A percentile compares a stretch with the other conserved stretches of the same genome.
Conservation (phyloP, 2,797 vertebrate genomes). For the Propithecus deckenii region DNA sequence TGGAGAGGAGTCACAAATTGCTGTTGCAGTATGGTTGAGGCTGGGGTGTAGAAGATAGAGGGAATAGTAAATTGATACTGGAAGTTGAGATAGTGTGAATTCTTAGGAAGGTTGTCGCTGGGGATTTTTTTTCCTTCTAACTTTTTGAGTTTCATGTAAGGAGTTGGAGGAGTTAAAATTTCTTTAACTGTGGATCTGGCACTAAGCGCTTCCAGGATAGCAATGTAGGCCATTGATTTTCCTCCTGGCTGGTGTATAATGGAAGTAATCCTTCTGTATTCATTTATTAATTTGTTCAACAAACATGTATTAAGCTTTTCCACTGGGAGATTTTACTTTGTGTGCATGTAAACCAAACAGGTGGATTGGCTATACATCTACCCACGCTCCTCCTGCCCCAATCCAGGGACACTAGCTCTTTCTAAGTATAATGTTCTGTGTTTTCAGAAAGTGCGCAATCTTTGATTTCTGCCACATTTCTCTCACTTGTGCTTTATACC, state of each 20-base stretch:
- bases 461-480: not conserved
- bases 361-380: not conserved
- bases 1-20: not conserved
- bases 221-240: not conserved
- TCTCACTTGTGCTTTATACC: not conserved
- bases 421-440: not conserved
- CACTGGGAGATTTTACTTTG: not conserved
- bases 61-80: not conserved
- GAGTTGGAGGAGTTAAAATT: not conserved
- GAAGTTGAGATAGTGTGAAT: not conserved
- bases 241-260: not conserved
- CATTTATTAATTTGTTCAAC: not conserved
- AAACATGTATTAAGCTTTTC: not conserved
- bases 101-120: not conserved
- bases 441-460: not conserved
- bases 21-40: not conserved
- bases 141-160: not conserved
- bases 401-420: not conserved
- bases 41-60: too few species aligned
- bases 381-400: rapidly evolving
- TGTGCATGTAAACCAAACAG: not conserved
- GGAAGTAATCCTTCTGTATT: not conserved
- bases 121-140: not conserved
- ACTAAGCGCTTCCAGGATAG: not conserved
- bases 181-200: not conserved